Base-by-base conservation (phyloP, 2,797 vertebrate species). In the Spinus pinus region DNA sequence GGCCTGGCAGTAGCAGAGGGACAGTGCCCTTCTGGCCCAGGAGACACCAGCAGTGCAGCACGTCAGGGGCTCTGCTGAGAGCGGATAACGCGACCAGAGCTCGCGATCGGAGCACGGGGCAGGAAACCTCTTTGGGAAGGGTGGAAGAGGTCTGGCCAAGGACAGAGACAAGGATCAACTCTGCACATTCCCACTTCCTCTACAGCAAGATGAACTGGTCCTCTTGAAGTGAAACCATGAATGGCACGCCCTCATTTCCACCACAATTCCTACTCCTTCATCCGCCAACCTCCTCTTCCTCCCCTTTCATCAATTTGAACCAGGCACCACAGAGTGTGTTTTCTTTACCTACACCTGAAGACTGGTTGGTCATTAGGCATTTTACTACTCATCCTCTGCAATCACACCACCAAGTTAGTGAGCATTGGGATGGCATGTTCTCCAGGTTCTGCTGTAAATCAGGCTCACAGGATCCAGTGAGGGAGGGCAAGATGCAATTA, bases 401-500 rank as follows among this genome's bases (percentile, higher is more conserved):
- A 72, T 57, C 46, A 85, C 64, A 90, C 51, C 86, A 95, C 33
- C 69, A 75, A 35, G 50, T 62, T 4, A 88, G 79, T n/a, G 66
- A 93, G 70, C 70, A 81, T 65, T 90, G 78, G 5, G 35, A 85
- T 85, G 84, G 78, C 56, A 81, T 28, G 54, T 81, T 72, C 85
- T 95, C 86, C 75, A 75, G 64, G 64, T 67, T 90, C 73, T 57
- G 65, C 37, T 51, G 16, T 39, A 50, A 92, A 51, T 28, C 41
- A 93, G 56, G 82, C 50, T 92, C 56, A 72, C 39, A 72, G 75
- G 73, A 91, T 91, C 56, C 82, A 78, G 67, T 25, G 47, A 94
- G 82, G 74, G 73, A 93, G 58, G 71, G 47, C 67, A 93, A 94
- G 78, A 85, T 53, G 80, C 57, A 74, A 86, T 80, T 93, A 85